These are phyloP conservation scores for Cephus pulcher DNA, from an alignment of 2,888 invertebrate species.

Conservation along the genomic window DNA sequence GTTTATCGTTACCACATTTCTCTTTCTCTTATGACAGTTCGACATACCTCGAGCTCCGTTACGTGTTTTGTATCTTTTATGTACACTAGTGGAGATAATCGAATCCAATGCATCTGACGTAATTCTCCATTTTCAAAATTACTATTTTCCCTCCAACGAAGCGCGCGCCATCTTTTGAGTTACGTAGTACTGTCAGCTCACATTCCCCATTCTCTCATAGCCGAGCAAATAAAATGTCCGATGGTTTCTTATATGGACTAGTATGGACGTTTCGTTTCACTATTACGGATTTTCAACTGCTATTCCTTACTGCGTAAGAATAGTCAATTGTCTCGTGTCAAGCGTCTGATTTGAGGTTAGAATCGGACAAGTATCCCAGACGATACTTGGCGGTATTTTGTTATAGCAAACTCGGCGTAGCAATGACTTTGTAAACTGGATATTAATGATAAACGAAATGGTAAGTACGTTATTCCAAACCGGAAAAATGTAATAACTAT, in stretches of 20 bases:
- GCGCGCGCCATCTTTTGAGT: no score
- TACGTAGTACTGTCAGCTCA: no score
- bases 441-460: background rate
- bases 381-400: background rate
- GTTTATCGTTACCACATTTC: background rate
- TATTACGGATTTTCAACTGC: no score
- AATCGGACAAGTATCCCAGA: background rate
- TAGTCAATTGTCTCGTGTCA: background rate
- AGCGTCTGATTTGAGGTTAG: background rate
- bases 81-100: background rate
- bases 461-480: background rate
- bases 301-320: background rate
- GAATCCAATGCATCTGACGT: background rate
- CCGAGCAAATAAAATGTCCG: background rate
- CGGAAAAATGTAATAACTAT: background rate
- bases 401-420: background rate
- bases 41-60: background rate
- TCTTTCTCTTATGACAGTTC: background rate
- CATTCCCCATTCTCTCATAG: no score
- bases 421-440: background rate
- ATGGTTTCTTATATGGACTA: background rate
- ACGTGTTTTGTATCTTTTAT: background rate
- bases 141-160: background rate
- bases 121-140: background rate
- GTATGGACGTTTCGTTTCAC: background rate